phyloP scores from a whole-genome alignment of 2,888 invertebrate genomes.

The Opisthograptis luteolata region DNA sequence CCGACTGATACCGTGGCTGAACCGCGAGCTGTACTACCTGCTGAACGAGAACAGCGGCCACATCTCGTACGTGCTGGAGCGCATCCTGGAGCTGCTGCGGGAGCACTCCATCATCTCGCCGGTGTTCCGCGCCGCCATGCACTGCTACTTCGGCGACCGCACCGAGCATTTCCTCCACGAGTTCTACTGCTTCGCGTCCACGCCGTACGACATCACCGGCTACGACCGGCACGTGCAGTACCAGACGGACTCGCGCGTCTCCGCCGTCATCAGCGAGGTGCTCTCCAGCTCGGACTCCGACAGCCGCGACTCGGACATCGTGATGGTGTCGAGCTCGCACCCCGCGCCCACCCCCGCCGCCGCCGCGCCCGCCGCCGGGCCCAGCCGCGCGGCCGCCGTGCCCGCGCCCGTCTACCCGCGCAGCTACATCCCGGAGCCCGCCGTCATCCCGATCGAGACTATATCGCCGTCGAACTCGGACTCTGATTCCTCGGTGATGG shows the following conservation, averaged over 20 bases:
- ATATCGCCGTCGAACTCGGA: conserved; percentile 77
- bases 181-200: conserved; percentile 92
- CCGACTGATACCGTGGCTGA: conserved; percentile 94
- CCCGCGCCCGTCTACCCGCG: conserved; percentile 58
- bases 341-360: conserved; percentile 49
- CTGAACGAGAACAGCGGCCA: conserved; percentile 86
- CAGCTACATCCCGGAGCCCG: conserved; percentile 54
- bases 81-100: conserved; percentile 88
- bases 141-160: conserved; percentile 87
- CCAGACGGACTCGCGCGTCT: conserved; percentile 81
- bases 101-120: conserved; percentile 87
- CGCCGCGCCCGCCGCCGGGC: conserved; percentile 33
- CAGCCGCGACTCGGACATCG: conserved; percentile 68
- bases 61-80: conserved; percentile 87
- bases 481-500: conserved; percentile 81
- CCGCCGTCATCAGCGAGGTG: conserved; percentile 83
- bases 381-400: conserved; percentile 44
- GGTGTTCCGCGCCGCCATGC: conserved; percentile 88
- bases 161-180: conserved; percentile 96
- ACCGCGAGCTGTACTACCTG: conserved; percentile 92
- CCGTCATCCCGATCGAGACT: conserved; percentile 76
- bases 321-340: conserved; percentile 63
- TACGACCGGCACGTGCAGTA: conserved; percentile 90
- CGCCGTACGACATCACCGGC: conserved; percentile 93
- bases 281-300: conserved; percentile 69